Conservation (phyloP, 2,113 vertebrate species). For the Thryonomys swinderianus region DNA sequence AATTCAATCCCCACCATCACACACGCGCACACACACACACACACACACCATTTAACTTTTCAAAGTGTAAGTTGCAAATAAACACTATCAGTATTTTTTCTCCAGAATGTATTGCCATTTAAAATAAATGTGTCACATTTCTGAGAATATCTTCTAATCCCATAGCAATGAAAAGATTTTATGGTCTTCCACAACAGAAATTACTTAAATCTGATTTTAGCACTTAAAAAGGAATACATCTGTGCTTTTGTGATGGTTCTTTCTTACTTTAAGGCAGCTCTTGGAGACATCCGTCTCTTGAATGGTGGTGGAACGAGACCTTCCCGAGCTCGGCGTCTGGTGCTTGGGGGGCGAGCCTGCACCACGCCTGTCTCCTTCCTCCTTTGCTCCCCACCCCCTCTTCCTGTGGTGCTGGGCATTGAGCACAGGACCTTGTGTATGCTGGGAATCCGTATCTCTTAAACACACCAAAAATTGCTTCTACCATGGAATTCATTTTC, state of each 20-base stretch:
- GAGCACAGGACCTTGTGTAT: not conserved
- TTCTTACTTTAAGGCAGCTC: not conserved
- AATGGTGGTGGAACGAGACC: not conserved
- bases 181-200: not conserved
- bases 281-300: not conserved
- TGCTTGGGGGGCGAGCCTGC: too few species aligned
- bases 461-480: not conserved
- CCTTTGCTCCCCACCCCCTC: not conserved
- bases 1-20: not conserved
- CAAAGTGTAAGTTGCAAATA: not conserved
- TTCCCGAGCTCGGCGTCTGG: not conserved
- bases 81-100: not conserved
- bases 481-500: not conserved
- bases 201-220: not conserved
- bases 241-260: not conserved
- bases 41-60: conserved; percentile 63
- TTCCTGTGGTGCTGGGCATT: not conserved
- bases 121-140: conserved; percentile 19
- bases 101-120: conserved; percentile 8
- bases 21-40: too few species aligned
- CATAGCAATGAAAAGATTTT: not conserved
- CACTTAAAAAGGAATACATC: not conserved
- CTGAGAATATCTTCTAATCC: not conserved
- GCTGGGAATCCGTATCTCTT: not conserved
- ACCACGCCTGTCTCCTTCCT: too few species aligned